Evolutionary conservation across 1,140 invertebrate species (phyloP), one percentile per base, ranked within the genome.

Genomic region (Bombyx mori): DNA sequence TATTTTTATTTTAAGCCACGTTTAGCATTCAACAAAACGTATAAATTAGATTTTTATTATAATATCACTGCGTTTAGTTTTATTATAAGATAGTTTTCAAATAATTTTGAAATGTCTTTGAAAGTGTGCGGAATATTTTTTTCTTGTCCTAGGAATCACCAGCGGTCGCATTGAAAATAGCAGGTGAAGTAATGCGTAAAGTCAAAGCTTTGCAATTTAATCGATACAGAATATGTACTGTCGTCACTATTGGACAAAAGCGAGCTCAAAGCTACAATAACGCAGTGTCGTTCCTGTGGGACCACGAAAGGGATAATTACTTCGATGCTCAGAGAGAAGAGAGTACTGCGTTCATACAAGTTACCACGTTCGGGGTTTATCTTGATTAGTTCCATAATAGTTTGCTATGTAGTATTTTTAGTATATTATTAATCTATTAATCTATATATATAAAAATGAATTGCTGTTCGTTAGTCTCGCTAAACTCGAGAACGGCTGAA

Each of bases 241-340:
- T 85, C 0, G 78, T 83, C 1, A 81, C 76, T 0, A 64, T 85
- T 1, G 73, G 62, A 0, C 84, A 87, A 56, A 77, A 63, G 45
- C 57, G 84, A n/a, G 63, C 79, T 0, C 84, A 87, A 56, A 66
- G 75, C 44, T 82, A 78, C 56, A 84, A 77, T 56, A 87, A 85
- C 52, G 71, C 77, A 3, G 52, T 87, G 8, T 54, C 73, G 0
- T 85, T 87, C 57, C 48, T 87, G 3, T 87, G 84, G 84, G 84
- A 87, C 58, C 69, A 79, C 44, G 76, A 80, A 6, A 69, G 80
- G 26, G 83, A 87, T 49, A 71, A 57, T 42, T 79, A 78, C 47
- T 71, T 78, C 0, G 68, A 86, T 45, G 44, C 74, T 0, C 61
- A 75, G 1, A 68, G 77, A 42, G 82, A 85, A 42, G 65, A 66